Evolutionary conservation across 2,113 vertebrate species (phyloP).

Genomic region (Elachura formosa): DNA sequence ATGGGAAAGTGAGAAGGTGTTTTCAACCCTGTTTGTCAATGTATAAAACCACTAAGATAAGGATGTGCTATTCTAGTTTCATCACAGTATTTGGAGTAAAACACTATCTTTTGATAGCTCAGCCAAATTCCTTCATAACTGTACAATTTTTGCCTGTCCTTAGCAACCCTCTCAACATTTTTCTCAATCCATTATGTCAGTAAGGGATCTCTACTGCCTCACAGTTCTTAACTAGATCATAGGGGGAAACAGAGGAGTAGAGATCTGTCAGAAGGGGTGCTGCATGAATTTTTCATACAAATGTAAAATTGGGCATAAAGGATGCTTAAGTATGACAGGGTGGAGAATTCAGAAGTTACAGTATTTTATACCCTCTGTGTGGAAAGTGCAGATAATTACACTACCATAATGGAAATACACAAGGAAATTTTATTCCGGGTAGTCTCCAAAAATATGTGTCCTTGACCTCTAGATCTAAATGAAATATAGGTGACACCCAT

Average conservation of each 20-base stretch:
- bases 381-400: neutral
- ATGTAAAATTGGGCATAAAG: neutral
- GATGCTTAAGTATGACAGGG: fast-evolving
- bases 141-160: neutral
- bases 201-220: neutral
- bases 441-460: neutral
- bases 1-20: neutral
- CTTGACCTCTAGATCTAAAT: neutral
- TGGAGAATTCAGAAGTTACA: neutral
- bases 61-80: neutral
- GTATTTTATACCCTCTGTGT: neutral
- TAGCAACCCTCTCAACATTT: neutral
- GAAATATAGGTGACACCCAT: neutral
- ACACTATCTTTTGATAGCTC: neutral
- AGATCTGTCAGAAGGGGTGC: neutral
- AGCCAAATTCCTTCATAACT: neutral
- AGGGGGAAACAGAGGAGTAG: neutral
- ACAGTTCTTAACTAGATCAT: neutral
- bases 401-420: neutral
- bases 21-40: neutral
- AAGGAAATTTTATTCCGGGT: neutral
- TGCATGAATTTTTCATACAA: neutral
- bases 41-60: neutral
- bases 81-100: neutral
- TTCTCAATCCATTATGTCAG: neutral